Conservation (phyloP, 2,113 vertebrate genomes). For the Oenanthe melanoleuca region DNA sequence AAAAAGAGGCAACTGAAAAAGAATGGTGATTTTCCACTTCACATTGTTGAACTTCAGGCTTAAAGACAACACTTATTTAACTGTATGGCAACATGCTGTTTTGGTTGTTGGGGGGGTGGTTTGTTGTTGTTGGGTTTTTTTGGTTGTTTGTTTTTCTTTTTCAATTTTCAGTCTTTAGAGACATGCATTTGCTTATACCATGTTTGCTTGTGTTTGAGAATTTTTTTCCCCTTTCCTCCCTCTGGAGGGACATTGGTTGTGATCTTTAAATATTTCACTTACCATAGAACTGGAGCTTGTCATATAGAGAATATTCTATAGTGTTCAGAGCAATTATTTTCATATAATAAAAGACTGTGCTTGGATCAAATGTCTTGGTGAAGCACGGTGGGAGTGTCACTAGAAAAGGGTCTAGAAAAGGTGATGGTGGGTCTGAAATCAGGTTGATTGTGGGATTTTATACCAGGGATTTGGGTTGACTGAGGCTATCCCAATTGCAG, state of each 20-base stretch:
- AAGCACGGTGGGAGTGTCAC: not conserved
- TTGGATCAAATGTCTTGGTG: not conserved
- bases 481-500: fast-evolving
- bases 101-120: not conserved
- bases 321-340: constrained; percentile 30
- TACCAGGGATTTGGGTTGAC: not conserved
- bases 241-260: constrained; percentile 30
- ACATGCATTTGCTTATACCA: constrained; percentile 42
- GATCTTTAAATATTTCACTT: constrained; percentile 2
- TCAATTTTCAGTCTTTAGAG: constrained; percentile 37
- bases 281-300: constrained; percentile 16
- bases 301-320: not conserved
- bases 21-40: constrained; percentile 76
- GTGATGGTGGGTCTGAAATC: not conserved
- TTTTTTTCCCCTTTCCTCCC: not conserved
- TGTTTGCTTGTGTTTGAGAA: constrained; percentile 51
- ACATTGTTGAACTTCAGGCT: constrained; percentile 45
- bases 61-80: not conserved
- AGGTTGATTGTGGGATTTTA: not conserved
- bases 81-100: constrained; percentile 32
- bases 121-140: not conserved
- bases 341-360: not conserved
- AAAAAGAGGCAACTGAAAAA: constrained; percentile 89
- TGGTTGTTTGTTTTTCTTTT: not conserved
- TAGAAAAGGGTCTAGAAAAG: not conserved